Evolutionary conservation across 1,140 invertebrate genomes (phyloP).

Genomic region (Drosophila lowei): DNA sequence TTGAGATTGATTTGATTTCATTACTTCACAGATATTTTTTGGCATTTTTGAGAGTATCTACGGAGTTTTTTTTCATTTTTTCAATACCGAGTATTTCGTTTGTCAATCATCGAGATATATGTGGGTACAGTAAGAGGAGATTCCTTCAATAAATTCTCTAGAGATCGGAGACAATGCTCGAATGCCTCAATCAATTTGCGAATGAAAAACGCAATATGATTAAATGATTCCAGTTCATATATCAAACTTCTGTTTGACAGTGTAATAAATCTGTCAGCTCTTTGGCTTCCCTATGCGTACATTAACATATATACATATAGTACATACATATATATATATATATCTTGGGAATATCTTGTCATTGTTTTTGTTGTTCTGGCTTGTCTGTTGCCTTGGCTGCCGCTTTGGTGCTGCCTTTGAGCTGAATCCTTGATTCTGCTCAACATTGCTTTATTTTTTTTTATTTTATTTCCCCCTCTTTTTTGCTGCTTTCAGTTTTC

Average conservation of each 20-base stretch:
- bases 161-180: constrained; percentile 24
- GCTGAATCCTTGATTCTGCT: constrained; percentile 38
- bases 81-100: not conserved
- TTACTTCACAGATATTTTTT: constrained; percentile 28
- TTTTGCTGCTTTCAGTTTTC: constrained; percentile 11
- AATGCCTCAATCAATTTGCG: constrained; percentile 39
- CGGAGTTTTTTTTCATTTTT: constrained; percentile 9
- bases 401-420: constrained; percentile 15
- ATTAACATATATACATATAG: constrained; percentile 13
- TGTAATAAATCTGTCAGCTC: constrained; percentile 62
- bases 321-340: not conserved
- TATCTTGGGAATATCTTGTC: not conserved
- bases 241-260: constrained; percentile 47
- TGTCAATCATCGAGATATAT: constrained; percentile 13
- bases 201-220: constrained; percentile 43
- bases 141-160: constrained; percentile 11
- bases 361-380: constrained; percentile 28
- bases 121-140: not conserved
- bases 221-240: constrained; percentile 43
- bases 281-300: not conserved
- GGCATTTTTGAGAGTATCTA: constrained; percentile 22
- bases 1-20: constrained; percentile 49
- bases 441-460: constrained; percentile 16
- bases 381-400: constrained; percentile 7
- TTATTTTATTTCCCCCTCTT: not conserved